Conservation (phyloP, 2,888 invertebrate genomes). For the Liposcelis brunnea region DNA sequence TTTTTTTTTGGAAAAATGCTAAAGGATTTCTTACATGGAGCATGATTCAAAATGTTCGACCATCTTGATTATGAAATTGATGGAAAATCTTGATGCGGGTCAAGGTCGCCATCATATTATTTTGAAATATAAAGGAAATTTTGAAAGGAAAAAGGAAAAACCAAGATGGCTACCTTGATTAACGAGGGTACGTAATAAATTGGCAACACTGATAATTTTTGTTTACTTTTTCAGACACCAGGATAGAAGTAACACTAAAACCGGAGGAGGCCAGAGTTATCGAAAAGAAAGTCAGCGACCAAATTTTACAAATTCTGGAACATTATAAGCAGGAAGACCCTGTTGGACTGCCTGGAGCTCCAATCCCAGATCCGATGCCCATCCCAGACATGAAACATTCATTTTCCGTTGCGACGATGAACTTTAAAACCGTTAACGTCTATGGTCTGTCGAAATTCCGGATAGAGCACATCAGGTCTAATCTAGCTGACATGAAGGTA, state of each 20-base stretch:
- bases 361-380: slow-evolving; percentile 62
- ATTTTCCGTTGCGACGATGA: slow-evolving; percentile 47
- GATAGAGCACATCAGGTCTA: slow-evolving; percentile 48
- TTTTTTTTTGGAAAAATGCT: too few relatives aligned
- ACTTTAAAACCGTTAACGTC: slow-evolving; percentile 51
- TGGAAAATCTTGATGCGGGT: too few relatives aligned
- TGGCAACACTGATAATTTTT: neutral
- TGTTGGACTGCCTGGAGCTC: slow-evolving; percentile 58
- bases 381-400: slow-evolving; percentile 60
- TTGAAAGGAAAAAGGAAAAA: too few relatives aligned
- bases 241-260: neutral
- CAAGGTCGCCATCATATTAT: too few relatives aligned
- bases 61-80: too few relatives aligned
- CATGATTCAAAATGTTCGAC: too few relatives aligned
- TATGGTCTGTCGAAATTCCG: slow-evolving; percentile 64
- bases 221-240: neutral
- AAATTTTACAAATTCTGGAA: slow-evolving; percentile 48
- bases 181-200: too few relatives aligned
- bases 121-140: too few relatives aligned
- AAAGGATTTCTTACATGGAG: too few relatives aligned
- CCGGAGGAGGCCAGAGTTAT: neutral
- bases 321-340: slow-evolving; percentile 70
- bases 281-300: slow-evolving; percentile 48
- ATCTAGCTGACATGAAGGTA: slow-evolving; percentile 60
- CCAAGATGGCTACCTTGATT: too few relatives aligned